Percentiles rank a stretch among this genome's conserved stretches.
These are phyloP conservation scores for Phoxinus phoxinus DNA, from an alignment of 2,113 vertebrate species.

Conservation along the genomic window DNA sequence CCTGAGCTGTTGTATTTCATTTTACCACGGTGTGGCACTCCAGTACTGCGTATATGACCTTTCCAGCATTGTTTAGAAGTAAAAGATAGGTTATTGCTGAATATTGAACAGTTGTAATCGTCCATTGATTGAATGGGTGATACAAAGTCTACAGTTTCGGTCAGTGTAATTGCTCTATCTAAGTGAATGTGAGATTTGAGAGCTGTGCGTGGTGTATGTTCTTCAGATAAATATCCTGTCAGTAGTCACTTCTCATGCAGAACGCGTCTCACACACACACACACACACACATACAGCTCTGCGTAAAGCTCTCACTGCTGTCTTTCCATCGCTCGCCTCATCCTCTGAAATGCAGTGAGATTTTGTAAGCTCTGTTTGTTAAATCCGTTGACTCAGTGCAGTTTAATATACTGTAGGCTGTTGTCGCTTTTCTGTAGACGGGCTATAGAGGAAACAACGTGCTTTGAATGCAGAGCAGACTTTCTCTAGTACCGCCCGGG, in stretches of 20 bases:
- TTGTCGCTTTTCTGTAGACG: conserved; percentile 52
- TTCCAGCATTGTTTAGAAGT: conserved; percentile 59
- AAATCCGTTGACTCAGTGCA: background rate
- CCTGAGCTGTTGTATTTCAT: conserved; percentile 55
- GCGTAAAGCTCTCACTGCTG: conserved; percentile 30
- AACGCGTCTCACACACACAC: conserved; percentile 67
- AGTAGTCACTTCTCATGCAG: conserved; percentile 76
- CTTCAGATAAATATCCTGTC: conserved; percentile 39
- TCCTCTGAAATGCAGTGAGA: background rate
- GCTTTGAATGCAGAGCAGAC: conserved; percentile 83
- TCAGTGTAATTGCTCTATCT: background rate
- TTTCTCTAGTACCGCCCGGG: conserved; percentile 12
- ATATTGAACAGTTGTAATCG: background rate
- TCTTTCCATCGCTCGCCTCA: conserved; percentile 9
- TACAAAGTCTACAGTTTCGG: background rate
- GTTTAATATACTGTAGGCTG: background rate
- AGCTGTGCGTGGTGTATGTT: background rate
- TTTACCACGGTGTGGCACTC: conserved; percentile 87
- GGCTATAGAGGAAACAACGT: conserved; percentile 77
- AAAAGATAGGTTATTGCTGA: background rate
- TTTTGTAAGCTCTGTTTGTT: background rate
- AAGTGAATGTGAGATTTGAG: background rate
- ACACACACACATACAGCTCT: conserved; percentile 31
- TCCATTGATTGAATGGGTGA: background rate
- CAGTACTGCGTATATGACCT: conserved; percentile 73